Base-by-base conservation (phyloP, 2,797 vertebrate species). In the Amblyopsis hoosieri region DNA sequence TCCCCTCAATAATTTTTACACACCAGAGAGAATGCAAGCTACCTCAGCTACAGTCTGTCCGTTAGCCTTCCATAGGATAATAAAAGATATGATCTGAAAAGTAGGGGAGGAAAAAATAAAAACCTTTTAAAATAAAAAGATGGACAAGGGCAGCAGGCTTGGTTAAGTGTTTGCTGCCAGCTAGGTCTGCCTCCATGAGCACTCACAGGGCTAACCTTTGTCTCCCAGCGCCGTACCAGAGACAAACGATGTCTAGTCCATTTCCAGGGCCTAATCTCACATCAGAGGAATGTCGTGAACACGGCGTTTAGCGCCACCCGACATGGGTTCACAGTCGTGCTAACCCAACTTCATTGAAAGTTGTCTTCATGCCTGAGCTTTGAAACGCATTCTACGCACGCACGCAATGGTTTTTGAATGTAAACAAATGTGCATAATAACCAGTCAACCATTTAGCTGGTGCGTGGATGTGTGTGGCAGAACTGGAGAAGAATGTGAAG, bases 351-450 rank as follows among this genome's bases (percentile, higher is more conserved):
- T 71, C 82, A 73, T 71, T 64, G 29, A 54, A 66, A 58, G 71
- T 79, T 67, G 37, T 1, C 53, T 69, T 80, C 54, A 79, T 74
- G 87, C 89, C 84, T 89, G 87, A 89, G 88, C 86, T 79, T 85
- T 67, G 76, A 84, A 72, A 80, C 75, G 81, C 66, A 81, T 62
- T 82, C 66, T 76, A 60, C 60, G 69, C 52, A 71, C 46, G 71
- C 56, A 81, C 52, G 60, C 64, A 75, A 78, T 82, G 67, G 69
- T 71, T 83, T 77, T 74, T 87, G 72, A 64, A 83, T 91, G 88
- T 89, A 91, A 92, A 92, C 89, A 89, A 79, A 85, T 84, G 79
- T 84, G 82, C 75, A 86, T 72, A 77, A 81, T 72, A 77, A 81
- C 86, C 88, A 85, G 72, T 60, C 71, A 45, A 85, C 86, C 87